Percentiles rank a stretch among this genome's conserved stretches.
Evolutionary conservation across 2,113 vertebrate species (phyloP).

Genomic region (Bothrops jararaca): DNA sequence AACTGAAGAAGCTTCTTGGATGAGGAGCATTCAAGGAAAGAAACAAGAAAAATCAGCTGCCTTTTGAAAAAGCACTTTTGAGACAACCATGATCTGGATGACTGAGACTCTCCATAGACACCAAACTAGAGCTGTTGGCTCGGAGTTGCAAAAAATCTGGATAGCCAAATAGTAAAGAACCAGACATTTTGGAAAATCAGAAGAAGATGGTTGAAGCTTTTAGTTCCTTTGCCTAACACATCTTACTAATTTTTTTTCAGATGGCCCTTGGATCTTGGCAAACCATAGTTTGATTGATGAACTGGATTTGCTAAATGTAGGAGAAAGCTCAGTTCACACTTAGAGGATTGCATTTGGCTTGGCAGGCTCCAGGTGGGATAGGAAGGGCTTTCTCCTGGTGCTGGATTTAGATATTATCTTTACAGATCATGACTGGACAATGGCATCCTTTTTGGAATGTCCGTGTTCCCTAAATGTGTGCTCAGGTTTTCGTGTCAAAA

Average conservation of each 20-base stretch:
- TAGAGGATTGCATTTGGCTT: neutral
- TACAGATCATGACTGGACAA: neutral
- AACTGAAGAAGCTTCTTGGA: neutral
- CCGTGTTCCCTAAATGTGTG: constrained; percentile 5
- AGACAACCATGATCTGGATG: neutral
- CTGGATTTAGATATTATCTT: neutral
- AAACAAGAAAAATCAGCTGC: neutral
- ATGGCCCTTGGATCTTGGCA: neutral
- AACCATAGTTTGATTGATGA: too few species aligned
- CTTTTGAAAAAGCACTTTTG: neutral
- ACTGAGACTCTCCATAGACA: neutral
- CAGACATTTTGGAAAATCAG: neutral
- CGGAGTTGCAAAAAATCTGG: neutral
- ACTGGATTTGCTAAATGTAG: neutral
- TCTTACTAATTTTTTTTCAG: neutral
- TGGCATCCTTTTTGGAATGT: neutral
- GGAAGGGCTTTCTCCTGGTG: neutral
- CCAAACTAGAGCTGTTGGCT: neutral
- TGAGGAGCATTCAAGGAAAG: neutral
- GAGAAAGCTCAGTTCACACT: too few species aligned
- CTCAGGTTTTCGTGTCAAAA: constrained; percentile 14
- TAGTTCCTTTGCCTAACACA: neutral
- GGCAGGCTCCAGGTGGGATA: neutral
- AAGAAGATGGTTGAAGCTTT: neutral
- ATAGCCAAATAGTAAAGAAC: neutral